Base-by-base conservation (phyloP, 2,797 vertebrate genomes). In the Megalops cyprinoides region DNA sequence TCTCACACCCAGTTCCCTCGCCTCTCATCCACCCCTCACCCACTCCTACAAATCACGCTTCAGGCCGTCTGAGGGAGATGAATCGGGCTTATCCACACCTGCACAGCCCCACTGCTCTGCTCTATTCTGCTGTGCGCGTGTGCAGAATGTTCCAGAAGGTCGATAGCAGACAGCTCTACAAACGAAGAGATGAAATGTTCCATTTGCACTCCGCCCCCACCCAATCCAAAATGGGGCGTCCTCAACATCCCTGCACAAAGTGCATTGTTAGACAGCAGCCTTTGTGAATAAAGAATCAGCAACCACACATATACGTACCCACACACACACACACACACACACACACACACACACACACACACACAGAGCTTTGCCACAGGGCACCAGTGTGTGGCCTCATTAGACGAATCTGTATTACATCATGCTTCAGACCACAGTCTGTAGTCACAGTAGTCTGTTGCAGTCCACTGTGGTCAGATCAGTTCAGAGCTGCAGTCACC, bases 121-220 rank as follows among this genome's bases (percentile, higher is more conserved):
- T n/a, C n/a, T n/a, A n/a, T n/a, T n/a, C 1, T 34, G 60, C 60
- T 4, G 60, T 4, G 1, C 5, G 60, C 60, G 60, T 71, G 39
- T 23, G 37, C 9, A 9, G 67, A 71, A 71, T 71, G 67, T 71
- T 71, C 67, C 67, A 44, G 67, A 71, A 71, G 67, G 67, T 20
- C 42, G 37, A 2, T 18, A 39, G 44, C 67, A 71, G 37, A 71
- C 10, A 44, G 37, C 8, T 10, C 20, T 44, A 44, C 67, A 42
- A 39, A 37, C 37, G 37, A n/a, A 71, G 20, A 71, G 67, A 7
- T n/a, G 39, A 25, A 31, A 31, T 8, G 31, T 3, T 20, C 37
- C 3, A 9, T 44, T 71, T n/a, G 39, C n/a, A n/a, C n/a, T n/a
- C n/a, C n/a, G n/a, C n/a, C n/a, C n/a, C n/a, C n/a, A n/a, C n/a